These are phyloP conservation scores for Amiota mariae DNA, from an alignment of 2,888 invertebrate genomes.

Conservation along the genomic window DNA sequence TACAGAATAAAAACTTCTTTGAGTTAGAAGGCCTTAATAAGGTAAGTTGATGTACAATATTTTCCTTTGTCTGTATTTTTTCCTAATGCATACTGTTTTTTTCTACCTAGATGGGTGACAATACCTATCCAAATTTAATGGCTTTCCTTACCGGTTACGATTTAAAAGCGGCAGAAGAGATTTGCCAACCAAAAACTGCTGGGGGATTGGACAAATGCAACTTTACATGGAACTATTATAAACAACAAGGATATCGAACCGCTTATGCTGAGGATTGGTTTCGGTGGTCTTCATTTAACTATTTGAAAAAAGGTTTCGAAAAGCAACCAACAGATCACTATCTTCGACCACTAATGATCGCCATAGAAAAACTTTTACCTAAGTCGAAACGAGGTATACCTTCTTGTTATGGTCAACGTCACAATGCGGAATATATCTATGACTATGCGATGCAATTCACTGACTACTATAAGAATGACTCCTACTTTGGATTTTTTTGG, in stretches of 20 bases:
- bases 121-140: constrained; percentile 92
- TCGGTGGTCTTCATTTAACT: constrained; percentile 80
- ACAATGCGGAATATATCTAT: constrained; percentile 80
- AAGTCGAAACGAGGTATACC: constrained; percentile 74
- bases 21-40: constrained; percentile 83
- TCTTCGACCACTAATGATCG: constrained; percentile 81
- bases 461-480: constrained; percentile 75
- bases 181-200: constrained; percentile 74
- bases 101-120: constrained; percentile 81
- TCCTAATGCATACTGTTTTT: too few relatives aligned
- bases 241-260: constrained; percentile 81
- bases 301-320: constrained; percentile 80
- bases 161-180: constrained; percentile 70
- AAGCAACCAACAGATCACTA: constrained; percentile 87
- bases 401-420: constrained; percentile 78
- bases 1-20: constrained; percentile 80
- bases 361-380: constrained; percentile 75
- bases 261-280: constrained; percentile 86
- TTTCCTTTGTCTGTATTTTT: too few relatives aligned
- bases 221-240: constrained; percentile 85
- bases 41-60: constrained; percentile 71
- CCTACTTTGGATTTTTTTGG: constrained; percentile 86
- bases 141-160: constrained; percentile 84
- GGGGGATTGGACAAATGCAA: constrained; percentile 81
- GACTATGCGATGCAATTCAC: constrained; percentile 81